Evolutionary conservation across 2,113 vertebrate genomes (phyloP), one percentile per base, ranked within the genome.

Genomic region (Caloenas nicobarica): DNA sequence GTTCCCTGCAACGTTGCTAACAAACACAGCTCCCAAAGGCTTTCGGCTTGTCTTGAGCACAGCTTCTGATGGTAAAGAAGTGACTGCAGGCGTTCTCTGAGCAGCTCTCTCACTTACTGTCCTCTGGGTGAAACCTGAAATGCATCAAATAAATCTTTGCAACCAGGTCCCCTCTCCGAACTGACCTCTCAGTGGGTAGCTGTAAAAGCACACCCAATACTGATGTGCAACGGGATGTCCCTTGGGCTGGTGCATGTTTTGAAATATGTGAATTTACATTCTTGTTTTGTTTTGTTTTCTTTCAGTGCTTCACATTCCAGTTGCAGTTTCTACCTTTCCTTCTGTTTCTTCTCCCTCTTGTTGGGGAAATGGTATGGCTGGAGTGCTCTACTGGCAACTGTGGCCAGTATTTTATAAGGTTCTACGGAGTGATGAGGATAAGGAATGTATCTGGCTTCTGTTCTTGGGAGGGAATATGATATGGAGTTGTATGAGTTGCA

Each of bases 191-290:
- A 2, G 13, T 10, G 23, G n/a, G 38, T 7, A 29, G 25, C 50
- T 36, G 36, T 29, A 18, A 58, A 64, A 57, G 61, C 44, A 28
- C 25, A 13, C 33, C 22, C 16, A 19, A 38, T 42, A 38, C 29
- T 71, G 50, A 62, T 53, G 19, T 51, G 62, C 44, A 7, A 10
- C 0, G 0, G 17, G 48, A 38, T 69, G 40, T 74, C 68, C 18
- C 50, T 42, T n/a, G 25, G 18, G 13, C 56, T 36, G 36, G 29
- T 15, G 29, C 22, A 36, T 1, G 0, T 40, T 60, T 65, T 42
- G n/a, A 48, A 64, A n/a, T 0, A 2, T 26, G 16, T 36, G 44
- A 16, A 29, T 38, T n/a, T 14, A 19, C 25, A 5, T 5, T 38
- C 1, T 38, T 25, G 42, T 57, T 77, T 26, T 25, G 18, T 4